phyloP scores from a whole-genome alignment of 1,140 invertebrate species.

The Gonioctena quinquepunctata region DNA sequence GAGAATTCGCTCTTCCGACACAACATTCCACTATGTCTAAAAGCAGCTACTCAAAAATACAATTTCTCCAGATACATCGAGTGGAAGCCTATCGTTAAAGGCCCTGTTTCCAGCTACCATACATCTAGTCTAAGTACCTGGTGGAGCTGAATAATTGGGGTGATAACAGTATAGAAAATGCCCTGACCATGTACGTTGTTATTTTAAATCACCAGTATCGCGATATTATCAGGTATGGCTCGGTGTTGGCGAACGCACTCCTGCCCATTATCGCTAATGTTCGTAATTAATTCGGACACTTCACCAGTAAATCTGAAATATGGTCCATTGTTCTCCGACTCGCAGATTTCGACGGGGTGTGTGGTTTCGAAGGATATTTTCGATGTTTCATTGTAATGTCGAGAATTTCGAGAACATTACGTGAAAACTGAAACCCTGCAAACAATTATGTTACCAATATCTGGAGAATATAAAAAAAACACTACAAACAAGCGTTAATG shows the following conservation, averaged over 20 bases:
- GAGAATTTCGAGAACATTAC: no score
- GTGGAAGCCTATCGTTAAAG: no score
- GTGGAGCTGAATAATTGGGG: background rate
- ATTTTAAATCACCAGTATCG: slow-evolving; percentile 31
- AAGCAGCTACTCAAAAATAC: no score
- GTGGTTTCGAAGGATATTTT: background rate
- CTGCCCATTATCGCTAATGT: slow-evolving; percentile 32
- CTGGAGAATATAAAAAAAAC: no score
- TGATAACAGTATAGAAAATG: slow-evolving; percentile 18
- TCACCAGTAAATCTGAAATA: slow-evolving; percentile 33
- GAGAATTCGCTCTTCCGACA: no score
- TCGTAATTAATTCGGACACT: slow-evolving; percentile 34
- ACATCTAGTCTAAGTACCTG: background rate
- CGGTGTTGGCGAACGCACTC: slow-evolving; percentile 29
- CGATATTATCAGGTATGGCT: slow-evolving; percentile 20
- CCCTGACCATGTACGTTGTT: slow-evolving; percentile 34
- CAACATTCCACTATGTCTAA: no score
- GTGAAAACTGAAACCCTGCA: no score
- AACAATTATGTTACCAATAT: no score
- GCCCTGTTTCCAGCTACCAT: no score
- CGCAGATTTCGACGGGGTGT: background rate
- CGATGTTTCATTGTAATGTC: no score
- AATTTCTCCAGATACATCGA: no score
- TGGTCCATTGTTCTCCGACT: slow-evolving; percentile 26
- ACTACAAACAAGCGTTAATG: no score